Percentiles rank a stretch among this genome's conserved stretches.
phyloP scores from a whole-genome alignment of 2,888 invertebrate genomes.

The Clunio marinus region DNA sequence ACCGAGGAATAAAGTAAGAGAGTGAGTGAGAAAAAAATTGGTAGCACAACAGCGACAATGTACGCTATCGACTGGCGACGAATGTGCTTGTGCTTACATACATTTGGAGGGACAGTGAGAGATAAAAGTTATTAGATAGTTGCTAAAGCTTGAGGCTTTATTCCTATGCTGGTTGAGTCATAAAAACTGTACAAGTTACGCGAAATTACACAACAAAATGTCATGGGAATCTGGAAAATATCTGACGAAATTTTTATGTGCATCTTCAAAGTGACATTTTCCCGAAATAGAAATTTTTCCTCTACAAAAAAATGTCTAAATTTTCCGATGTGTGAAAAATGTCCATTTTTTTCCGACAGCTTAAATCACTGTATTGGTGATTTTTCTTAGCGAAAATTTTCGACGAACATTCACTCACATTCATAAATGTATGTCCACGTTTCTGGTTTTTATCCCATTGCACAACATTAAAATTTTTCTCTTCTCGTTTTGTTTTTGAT shows the following conservation, averaged over 20 bases:
- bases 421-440: background rate
- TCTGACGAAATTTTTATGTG: constrained; percentile 7
- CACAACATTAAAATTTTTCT: constrained; percentile 4
- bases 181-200: too few relatives aligned
- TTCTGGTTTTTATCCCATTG: background rate
- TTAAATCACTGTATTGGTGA: background rate
- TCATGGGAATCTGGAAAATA: too few relatives aligned
- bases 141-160: too few relatives aligned
- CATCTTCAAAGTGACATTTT: constrained; percentile 6
- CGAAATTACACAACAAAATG: too few relatives aligned
- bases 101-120: too few relatives aligned
- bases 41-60: background rate
- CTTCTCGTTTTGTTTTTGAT: too few relatives aligned
- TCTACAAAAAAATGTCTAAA: too few relatives aligned
- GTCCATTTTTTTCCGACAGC: background rate
- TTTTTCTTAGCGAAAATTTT: background rate
- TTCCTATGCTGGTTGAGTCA: too few relatives aligned
- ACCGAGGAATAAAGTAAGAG: background rate
- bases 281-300: constrained; percentile 7
- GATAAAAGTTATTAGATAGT: too few relatives aligned
- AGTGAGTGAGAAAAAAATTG: background rate
- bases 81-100: background rate
- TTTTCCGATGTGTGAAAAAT: background rate
- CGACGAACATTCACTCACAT: constrained; percentile 10
- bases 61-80: background rate